These are phyloP conservation scores for Anoplius nigerrimus DNA, from an alignment of 2,888 invertebrate genomes.

Conservation along the genomic window DNA sequence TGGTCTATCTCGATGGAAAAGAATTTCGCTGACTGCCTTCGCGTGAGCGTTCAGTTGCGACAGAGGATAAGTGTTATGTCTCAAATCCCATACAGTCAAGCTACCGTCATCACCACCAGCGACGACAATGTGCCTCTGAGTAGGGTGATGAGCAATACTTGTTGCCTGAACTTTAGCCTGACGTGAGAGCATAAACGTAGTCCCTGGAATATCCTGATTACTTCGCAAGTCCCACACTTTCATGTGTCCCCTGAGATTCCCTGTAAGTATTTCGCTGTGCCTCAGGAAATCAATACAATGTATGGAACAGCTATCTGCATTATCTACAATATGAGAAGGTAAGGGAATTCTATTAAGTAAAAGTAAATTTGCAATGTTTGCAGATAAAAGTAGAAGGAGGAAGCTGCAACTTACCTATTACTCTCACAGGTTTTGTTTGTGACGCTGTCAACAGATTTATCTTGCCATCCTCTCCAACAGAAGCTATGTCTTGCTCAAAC, in stretches of 20 bases:
- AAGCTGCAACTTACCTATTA: slow-evolving; percentile 75
- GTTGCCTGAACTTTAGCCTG: slow-evolving; percentile 81
- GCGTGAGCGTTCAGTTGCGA: slow-evolving; percentile 88
- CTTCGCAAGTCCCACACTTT: slow-evolving; percentile 91
- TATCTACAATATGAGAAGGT: too few relatives aligned
- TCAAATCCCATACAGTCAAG: slow-evolving; percentile 92
- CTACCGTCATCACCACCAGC: slow-evolving; percentile 93
- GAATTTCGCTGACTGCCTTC: slow-evolving; percentile 87
- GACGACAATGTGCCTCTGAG: slow-evolving; percentile 89
- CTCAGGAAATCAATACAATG: slow-evolving; percentile 86
- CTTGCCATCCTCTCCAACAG: slow-evolving; percentile 90
- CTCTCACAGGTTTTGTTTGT: slow-evolving; percentile 75
- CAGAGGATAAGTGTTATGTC: slow-evolving; percentile 89
- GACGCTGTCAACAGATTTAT: slow-evolving; percentile 78
- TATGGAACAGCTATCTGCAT: slow-evolving; percentile 89
- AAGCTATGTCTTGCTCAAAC: slow-evolving; percentile 86
- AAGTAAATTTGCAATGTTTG: background rate
- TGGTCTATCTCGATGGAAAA: slow-evolving; percentile 90
- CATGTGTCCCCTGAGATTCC: slow-evolving; percentile 92
- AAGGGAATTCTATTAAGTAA: too few relatives aligned
- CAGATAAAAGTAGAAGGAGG: background rate
- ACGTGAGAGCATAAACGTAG: slow-evolving; percentile 85
- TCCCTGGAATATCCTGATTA: slow-evolving; percentile 79
- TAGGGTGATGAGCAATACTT: slow-evolving; percentile 88
- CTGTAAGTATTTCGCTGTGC: slow-evolving; percentile 85